phyloP scores from a whole-genome alignment of 2,113 vertebrate genomes.

The Mola mola region DNA sequence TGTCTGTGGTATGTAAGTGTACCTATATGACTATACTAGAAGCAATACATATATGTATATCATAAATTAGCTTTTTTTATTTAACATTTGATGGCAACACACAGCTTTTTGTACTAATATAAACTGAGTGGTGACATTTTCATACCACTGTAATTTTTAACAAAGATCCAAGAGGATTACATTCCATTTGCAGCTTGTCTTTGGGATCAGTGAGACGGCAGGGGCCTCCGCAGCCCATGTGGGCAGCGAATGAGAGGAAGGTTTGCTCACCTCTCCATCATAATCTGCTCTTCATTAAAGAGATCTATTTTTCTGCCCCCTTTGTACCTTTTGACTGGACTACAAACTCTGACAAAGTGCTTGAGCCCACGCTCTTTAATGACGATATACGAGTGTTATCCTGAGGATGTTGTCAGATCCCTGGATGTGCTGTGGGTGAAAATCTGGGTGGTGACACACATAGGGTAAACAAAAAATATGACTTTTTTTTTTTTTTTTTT shows the following conservation, averaged over 20 bases:
- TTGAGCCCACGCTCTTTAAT: conserved; percentile 51
- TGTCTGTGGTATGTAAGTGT: conserved; percentile 17
- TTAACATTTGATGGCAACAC: conserved; percentile 11
- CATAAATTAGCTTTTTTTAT: conserved; percentile 1
- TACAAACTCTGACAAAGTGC: conserved; percentile 59
- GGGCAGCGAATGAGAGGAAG: conserved; percentile 35
- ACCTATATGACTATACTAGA: neutral
- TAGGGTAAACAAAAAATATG: conserved; percentile 38
- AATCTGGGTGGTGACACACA: conserved; percentile 34
- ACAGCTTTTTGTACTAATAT: neutral
- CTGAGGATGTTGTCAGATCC: conserved; percentile 57
- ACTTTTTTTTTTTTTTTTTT: conserved; percentile 9
- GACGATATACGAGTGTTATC: conserved; percentile 64
- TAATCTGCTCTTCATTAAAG: conserved; percentile 64
- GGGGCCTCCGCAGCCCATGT: conserved; percentile 36
- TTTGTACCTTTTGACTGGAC: conserved; percentile 53
- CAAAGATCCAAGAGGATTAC: conserved; percentile 52
- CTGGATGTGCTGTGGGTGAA: conserved; percentile 32
- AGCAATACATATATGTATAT: conserved; percentile 4
- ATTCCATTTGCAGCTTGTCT: conserved; percentile 51
- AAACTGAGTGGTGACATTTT: conserved; percentile 7
- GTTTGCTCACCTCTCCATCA: conserved; percentile 64
- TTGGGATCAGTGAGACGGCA: conserved; percentile 44
- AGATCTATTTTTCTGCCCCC: conserved; percentile 43
- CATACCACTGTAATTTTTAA: conserved; percentile 17